phyloP scores from a whole-genome alignment of 2,113 vertebrate species.

The Caretta caretta region DNA sequence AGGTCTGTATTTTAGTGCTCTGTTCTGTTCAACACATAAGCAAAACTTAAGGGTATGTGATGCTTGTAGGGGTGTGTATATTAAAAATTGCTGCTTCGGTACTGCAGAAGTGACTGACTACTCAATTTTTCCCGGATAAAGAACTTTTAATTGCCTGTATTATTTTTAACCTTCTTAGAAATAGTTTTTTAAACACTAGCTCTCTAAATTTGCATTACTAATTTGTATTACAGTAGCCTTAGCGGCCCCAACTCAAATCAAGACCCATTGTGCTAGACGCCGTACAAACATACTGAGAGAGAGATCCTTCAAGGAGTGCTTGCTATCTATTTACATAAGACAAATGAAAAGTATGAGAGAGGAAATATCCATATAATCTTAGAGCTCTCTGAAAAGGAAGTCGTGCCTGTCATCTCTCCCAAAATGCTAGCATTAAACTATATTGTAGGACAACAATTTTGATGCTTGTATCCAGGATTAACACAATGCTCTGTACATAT shows the following conservation, averaged over 20 bases:
- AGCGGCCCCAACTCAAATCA: no score
- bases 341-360: background rate
- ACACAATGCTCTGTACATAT: background rate
- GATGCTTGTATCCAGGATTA: conserved; percentile 4
- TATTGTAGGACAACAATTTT: conserved; percentile 12
- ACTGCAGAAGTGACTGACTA: background rate
- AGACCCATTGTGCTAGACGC: background rate
- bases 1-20: background rate
- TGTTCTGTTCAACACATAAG: background rate
- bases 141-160: background rate
- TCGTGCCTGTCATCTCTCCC: background rate
- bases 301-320: background rate
- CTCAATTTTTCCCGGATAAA: background rate
- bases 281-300: background rate
- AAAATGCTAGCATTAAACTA: background rate
- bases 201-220: no score
- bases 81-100: background rate
- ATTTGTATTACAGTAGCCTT: no score
- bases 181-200: no score
- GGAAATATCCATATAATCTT: background rate
- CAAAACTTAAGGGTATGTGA: background rate
- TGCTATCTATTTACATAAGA: background rate
- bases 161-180: background rate
- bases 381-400: no score
- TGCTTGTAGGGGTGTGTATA: background rate